phyloP scores from a whole-genome alignment of 2,113 vertebrate species.

The Psammodynastes pulverulentus region DNA sequence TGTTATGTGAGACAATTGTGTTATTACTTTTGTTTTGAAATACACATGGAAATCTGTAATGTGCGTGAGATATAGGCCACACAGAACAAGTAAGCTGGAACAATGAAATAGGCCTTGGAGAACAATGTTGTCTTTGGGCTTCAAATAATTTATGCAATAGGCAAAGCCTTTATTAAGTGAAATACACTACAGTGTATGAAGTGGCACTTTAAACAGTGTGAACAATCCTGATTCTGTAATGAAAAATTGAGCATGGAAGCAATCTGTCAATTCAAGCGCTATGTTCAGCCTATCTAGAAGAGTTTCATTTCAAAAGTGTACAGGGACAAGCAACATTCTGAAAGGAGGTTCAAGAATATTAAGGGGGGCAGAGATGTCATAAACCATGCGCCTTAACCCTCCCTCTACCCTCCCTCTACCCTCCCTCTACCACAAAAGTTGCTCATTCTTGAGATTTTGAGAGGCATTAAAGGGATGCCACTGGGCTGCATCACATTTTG shows the following conservation, averaged over 20 bases:
- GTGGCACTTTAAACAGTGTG: not conserved
- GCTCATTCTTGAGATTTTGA: not conserved
- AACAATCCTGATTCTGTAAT: not conserved
- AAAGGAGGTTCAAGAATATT: not conserved
- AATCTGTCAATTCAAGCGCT: not conserved
- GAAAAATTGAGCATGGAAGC: not conserved
- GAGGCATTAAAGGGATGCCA: not conserved
- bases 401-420: not conserved
- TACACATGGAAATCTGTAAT: not conserved
- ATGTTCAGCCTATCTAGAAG: not conserved
- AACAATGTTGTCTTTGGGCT: not conserved
- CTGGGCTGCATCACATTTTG: not conserved
- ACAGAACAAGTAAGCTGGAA: not conserved
- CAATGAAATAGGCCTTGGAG: not conserved
- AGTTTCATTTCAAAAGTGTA: not conserved
- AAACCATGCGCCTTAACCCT: not conserved
- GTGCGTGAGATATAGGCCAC: not conserved
- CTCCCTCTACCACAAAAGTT: not conserved
- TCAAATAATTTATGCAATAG: not conserved
- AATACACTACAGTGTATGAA: not conserved
- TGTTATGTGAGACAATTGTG: slow-evolving; percentile 20
- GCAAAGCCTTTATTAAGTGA: not conserved
- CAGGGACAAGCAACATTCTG: not conserved
- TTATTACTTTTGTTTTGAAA: slow-evolving; percentile 31
- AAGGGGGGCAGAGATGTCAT: not conserved